phyloP scores from a whole-genome alignment of 2,113 vertebrate genomes.

The Microcebus ravelobensis region DNA sequence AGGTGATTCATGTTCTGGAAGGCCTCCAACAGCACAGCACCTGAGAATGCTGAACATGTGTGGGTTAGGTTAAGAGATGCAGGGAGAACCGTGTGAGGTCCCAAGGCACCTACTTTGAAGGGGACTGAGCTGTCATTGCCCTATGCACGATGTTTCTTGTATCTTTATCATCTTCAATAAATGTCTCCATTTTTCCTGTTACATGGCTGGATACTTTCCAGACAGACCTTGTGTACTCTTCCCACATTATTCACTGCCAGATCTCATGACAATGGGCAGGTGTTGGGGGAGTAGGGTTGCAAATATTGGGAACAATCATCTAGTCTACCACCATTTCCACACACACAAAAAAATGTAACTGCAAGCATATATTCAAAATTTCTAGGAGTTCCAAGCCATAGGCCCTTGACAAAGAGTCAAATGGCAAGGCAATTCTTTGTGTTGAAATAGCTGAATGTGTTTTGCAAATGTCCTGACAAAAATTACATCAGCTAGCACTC shows the following conservation, averaged over 20 bases:
- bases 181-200: too few relatives aligned
- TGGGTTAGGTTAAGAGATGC: too few relatives aligned
- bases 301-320: background rate
- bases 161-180: too few relatives aligned
- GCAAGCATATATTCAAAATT: background rate
- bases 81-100: too few relatives aligned
- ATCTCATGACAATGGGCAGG: background rate
- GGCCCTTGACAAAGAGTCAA: background rate
- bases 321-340: background rate
- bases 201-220: too few relatives aligned
- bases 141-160: too few relatives aligned
- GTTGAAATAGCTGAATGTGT: background rate
- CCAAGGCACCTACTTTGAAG: too few relatives aligned
- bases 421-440: background rate
- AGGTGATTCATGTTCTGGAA: too few relatives aligned
- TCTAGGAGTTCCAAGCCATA: background rate
- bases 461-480: slow-evolving; percentile 7
- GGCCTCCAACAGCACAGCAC: too few relatives aligned
- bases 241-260: background rate
- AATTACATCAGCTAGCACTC: background rate
- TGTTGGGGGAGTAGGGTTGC: background rate
- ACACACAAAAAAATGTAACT: background rate
- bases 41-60: too few relatives aligned
- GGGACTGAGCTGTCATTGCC: too few relatives aligned
- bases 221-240: background rate